Conservation (phyloP, 2,797 vertebrate species). For the Labeo calbasu region DNA sequence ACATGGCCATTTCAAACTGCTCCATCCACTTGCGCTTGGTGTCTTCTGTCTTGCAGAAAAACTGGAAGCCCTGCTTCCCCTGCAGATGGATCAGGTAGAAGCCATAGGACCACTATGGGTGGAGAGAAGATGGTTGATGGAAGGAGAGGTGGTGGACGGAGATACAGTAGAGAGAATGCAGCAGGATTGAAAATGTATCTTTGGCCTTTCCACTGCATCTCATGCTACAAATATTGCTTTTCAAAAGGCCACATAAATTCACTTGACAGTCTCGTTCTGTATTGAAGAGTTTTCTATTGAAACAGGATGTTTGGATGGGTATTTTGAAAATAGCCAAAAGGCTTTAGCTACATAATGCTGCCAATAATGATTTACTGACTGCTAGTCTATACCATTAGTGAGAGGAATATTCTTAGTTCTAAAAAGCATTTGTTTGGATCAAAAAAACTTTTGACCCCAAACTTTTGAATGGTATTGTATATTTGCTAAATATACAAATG, state of each 20-base stretch:
- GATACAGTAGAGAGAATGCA: neutral
- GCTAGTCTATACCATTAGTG: neutral
- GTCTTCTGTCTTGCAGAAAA: constrained; percentile 98
- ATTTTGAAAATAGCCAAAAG: constrained; percentile 6
- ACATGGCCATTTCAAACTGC: constrained; percentile 99
- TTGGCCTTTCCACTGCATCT: neutral
- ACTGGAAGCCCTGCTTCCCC: constrained; percentile 98
- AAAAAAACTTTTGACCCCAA: neutral
- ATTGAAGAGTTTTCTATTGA: neutral
- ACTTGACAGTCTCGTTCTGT: neutral
- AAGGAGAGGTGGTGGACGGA: neutral
- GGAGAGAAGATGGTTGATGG: constrained; percentile 33
- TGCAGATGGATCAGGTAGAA: constrained; percentile 98
- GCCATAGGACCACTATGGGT: constrained; percentile 92
- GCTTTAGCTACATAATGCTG: neutral
- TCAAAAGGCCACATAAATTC: neutral
- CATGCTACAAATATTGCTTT: neutral
- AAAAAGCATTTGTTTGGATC: neutral
- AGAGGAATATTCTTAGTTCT: neutral
- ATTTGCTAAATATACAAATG: constrained; percentile 5
- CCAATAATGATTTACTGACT: neutral
- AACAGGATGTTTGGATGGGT: neutral
- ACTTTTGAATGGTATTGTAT: neutral
- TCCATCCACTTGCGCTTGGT: constrained; percentile 99
- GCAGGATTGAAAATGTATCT: neutral